These are phyloP conservation scores for Luehdorfia chinensis DNA, from an alignment of 1,140 invertebrate genomes.

Conservation along the genomic window DNA sequence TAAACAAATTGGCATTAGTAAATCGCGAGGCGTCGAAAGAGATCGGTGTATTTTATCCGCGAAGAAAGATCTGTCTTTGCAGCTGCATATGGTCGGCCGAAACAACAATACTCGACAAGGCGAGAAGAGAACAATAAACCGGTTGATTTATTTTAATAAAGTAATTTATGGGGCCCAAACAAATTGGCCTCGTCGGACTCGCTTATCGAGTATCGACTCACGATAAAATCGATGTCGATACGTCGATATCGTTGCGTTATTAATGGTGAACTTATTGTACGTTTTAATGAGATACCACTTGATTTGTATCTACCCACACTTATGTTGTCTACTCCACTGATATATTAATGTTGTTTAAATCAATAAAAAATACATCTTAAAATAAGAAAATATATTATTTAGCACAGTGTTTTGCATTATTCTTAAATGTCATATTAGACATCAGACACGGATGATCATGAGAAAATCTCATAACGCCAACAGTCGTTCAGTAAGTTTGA, in stretches of 20 bases:
- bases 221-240: conserved; percentile 64
- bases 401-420: too few species aligned
- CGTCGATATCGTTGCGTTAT: conserved; percentile 49
- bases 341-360: too few species aligned
- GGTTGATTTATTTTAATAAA: conserved; percentile 72
- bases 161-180: conserved; percentile 66
- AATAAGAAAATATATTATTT: too few species aligned
- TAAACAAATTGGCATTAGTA: conserved; percentile 1
- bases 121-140: conserved; percentile 70
- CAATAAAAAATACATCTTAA: too few species aligned
- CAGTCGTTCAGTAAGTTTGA: too few species aligned
- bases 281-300: conserved; percentile 50
- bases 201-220: conserved; percentile 53
- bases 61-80: background rate
- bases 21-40: conserved; percentile 13
- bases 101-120: conserved; percentile 54
- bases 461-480: too few species aligned
- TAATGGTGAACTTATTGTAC: conserved; percentile 55
- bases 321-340: too few species aligned
- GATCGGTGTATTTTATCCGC: conserved; percentile 1
- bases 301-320: conserved; percentile 35
- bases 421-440: too few species aligned
- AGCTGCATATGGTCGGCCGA: conserved; percentile 21
- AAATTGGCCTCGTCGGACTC: conserved; percentile 59
- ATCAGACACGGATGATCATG: too few species aligned